phyloP scores from a whole-genome alignment of 2,888 invertebrate species.

The Trachelus iudaicus region DNA sequence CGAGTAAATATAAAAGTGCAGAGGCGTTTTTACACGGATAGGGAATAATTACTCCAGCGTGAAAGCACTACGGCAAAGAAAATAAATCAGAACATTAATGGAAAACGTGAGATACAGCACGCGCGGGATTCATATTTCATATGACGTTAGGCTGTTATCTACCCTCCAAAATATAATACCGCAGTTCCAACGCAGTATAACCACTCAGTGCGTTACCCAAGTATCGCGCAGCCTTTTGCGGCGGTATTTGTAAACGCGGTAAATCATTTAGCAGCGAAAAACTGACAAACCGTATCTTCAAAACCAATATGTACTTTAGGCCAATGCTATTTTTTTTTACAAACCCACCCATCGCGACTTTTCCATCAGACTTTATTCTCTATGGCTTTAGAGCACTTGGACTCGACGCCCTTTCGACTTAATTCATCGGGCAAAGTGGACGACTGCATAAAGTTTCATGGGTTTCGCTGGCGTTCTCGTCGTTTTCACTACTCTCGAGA shows the following conservation, averaged over 20 bases:
- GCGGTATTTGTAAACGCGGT: neutral
- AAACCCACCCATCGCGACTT: neutral
- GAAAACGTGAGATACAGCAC: neutral
- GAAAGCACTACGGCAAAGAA: neutral
- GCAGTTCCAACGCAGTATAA: neutral
- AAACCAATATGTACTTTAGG: neutral
- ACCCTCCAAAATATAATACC: neutral
- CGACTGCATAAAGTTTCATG: neutral
- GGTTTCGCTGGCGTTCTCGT: neutral
- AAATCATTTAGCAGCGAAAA: neutral
- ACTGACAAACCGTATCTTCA: neutral
- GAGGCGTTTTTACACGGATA: neutral
- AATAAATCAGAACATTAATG: conserved; percentile 3
- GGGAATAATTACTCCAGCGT: neutral
- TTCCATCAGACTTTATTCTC: neutral
- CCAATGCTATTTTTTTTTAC: neutral
- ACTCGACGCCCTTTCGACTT: neutral
- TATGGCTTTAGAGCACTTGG: neutral
- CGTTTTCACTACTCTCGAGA: neutral
- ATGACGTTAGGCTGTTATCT: neutral
- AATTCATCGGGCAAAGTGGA: neutral
- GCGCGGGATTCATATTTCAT: neutral
- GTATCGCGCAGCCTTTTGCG: neutral
- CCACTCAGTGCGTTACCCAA: neutral
- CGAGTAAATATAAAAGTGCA: neutral